These are phyloP conservation scores for Andrena dorsata DNA, from an alignment of 2,888 invertebrate genomes.

Conservation along the genomic window DNA sequence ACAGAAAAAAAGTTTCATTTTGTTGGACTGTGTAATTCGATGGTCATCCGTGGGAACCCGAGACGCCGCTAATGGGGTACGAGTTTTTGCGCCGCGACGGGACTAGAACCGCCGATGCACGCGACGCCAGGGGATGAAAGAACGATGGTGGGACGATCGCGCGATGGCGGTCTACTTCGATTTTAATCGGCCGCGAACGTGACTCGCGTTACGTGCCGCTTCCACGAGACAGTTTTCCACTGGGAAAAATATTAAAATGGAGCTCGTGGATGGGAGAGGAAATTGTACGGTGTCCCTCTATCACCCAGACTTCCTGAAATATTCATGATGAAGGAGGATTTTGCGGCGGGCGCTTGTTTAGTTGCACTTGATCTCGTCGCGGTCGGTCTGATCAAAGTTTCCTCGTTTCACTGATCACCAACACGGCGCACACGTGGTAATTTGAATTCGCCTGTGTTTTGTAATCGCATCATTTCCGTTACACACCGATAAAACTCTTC, in stretches of 20 bases:
- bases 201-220: not conserved
- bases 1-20: too few relatives aligned
- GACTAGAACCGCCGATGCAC: constrained; percentile 18
- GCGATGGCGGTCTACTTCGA: constrained; percentile 13
- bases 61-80: constrained; percentile 33
- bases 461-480: not conserved
- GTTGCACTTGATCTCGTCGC: not conserved
- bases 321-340: not conserved
- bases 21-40: too few relatives aligned
- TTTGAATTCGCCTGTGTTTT: not conserved
- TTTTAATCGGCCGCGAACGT: constrained; percentile 47
- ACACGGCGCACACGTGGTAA: not conserved
- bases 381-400: not conserved
- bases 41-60: constrained; percentile 34
- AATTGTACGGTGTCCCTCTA: constrained; percentile 9
- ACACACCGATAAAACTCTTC: not conserved
- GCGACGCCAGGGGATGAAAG: constrained; percentile 11
- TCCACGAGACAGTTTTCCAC: not conserved
- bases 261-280: not conserved
- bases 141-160: constrained; percentile 1
- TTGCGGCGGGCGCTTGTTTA: constrained; percentile 8
- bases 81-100: constrained; percentile 40
- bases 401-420: not conserved
- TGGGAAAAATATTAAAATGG: constrained; percentile 22
- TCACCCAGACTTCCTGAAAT: constrained; percentile 1